Conservation (phyloP, 2,113 vertebrate genomes). For the Cryptotis parvus region DNA sequence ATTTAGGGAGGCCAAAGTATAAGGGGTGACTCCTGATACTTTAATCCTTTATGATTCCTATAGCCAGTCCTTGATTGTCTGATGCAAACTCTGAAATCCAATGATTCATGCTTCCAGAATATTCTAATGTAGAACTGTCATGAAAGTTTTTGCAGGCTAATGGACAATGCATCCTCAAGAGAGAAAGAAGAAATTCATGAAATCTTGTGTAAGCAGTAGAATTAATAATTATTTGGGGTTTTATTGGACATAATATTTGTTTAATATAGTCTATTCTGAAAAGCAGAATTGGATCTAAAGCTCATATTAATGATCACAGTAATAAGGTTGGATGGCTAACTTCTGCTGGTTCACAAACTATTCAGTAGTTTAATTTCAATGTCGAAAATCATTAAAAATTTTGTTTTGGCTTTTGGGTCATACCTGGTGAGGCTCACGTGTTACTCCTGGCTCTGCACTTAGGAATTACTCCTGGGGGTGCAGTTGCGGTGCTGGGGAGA, state of each 20-base stretch:
- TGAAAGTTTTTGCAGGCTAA: not conserved
- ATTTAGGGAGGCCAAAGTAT: not conserved
- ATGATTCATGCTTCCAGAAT: not conserved
- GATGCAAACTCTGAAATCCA: not conserved
- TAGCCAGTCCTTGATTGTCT: not conserved
- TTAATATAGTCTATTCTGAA: not conserved
- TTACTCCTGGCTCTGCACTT: too few species aligned
- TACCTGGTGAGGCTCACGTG: too few species aligned
- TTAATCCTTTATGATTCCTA: not conserved
- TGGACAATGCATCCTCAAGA: not conserved
- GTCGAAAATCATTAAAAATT: too few species aligned
- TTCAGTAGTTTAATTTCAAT: not conserved
- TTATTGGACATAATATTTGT: not conserved
- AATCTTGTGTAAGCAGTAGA: not conserved
- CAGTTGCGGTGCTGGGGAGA: too few species aligned
- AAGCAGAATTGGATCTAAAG: not conserved
- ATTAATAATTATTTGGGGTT: not conserved
- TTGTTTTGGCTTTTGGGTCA: too few species aligned
- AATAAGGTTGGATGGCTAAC: not conserved
- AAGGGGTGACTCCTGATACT: not conserved
- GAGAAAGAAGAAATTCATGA: not conserved
- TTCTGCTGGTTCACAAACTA: not conserved
- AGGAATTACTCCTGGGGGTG: too few species aligned
- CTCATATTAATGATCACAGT: not conserved
- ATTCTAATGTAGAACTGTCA: not conserved